phyloP scores from a whole-genome alignment of 1,140 invertebrate species.

The Drosophila saltans region DNA sequence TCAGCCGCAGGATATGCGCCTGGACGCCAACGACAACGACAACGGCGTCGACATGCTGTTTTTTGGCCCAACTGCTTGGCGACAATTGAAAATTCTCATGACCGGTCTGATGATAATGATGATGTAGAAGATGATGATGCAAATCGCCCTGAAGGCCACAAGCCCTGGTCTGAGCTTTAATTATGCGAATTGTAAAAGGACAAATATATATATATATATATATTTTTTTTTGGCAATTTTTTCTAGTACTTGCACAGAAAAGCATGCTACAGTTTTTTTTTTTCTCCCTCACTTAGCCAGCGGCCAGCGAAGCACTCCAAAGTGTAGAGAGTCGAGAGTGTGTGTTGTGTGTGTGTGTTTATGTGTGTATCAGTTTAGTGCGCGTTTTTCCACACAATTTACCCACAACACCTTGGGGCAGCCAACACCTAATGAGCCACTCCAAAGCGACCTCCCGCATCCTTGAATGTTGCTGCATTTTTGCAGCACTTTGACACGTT shows the following conservation, averaged over 20 bases:
- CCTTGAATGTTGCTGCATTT: slow-evolving; percentile 54
- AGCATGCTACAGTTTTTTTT: background rate
- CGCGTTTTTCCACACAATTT: slow-evolving; percentile 72
- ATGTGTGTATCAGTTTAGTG: slow-evolving; percentile 28
- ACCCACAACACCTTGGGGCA: slow-evolving; percentile 56
- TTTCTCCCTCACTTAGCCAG: slow-evolving; percentile 12
- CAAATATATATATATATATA: slow-evolving; percentile 17
- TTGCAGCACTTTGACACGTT: slow-evolving; percentile 78
- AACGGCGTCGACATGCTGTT: slow-evolving; percentile 65
- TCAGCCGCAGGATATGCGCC: slow-evolving; percentile 77
- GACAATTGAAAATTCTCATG: slow-evolving; percentile 54
- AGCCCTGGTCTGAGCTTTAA: slow-evolving; percentile 53
- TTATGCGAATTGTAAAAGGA: slow-evolving; percentile 58
- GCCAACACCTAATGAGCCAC: slow-evolving; percentile 70
- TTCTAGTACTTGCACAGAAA: slow-evolving; percentile 23
- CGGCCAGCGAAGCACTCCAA: slow-evolving; percentile 15
- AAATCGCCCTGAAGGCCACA: slow-evolving; percentile 38
- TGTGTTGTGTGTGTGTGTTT: slow-evolving; percentile 16
- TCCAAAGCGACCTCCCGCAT: slow-evolving; percentile 35
- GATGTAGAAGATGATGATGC: slow-evolving; percentile 24
- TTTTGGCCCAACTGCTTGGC: slow-evolving; percentile 48
- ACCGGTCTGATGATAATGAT: slow-evolving; percentile 24
- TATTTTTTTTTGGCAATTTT: slow-evolving; percentile 16
- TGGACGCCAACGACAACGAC: slow-evolving; percentile 45
- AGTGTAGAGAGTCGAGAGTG: slow-evolving; percentile 20